Conservation (phyloP, 2,797 vertebrate genomes). For the Rhynchotus rufescens region DNA sequence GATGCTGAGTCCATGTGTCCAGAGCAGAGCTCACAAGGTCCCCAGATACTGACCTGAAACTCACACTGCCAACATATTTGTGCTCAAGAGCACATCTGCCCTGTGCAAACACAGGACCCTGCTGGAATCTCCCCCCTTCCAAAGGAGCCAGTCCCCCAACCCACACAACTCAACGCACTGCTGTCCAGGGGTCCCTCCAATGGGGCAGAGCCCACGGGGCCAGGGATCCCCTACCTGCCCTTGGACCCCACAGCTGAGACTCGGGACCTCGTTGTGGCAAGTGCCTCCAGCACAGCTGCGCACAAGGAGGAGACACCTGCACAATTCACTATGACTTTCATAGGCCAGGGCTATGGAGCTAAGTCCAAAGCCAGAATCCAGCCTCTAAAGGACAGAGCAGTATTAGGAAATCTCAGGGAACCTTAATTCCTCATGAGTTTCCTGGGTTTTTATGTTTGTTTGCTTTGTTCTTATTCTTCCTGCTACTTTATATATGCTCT, state of each 20-base stretch:
- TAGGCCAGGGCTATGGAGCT: background rate
- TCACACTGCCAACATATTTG: no score
- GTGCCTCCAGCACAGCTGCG: background rate
- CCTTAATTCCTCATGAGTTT: rapidly evolving
- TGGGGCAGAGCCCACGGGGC: no score
- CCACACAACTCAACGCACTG: background rate
- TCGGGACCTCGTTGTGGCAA: background rate
- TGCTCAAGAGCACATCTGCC: background rate
- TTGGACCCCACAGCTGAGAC: background rate
- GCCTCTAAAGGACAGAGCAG: background rate
- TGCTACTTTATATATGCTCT: background rate
- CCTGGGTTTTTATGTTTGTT: no score
- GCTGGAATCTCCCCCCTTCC: background rate
- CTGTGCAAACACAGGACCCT: rapidly evolving
- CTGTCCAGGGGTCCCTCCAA: rapidly evolving
- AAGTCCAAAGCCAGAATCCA: background rate
- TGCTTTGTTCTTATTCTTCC: background rate
- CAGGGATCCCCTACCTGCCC: rapidly evolving
- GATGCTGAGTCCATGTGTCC: background rate
- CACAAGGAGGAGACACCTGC: background rate
- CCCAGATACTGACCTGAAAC: background rate
- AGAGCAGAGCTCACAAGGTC: background rate
- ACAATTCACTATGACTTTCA: background rate
- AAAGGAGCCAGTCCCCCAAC: background rate
- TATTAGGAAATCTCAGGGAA: background rate